A percentile compares a stretch with the other conserved stretches of the same genome.
Evolutionary conservation across 64 coral and sea anemone species (phyloP).

Genomic region (Stichodactyla helianthus): DNA sequence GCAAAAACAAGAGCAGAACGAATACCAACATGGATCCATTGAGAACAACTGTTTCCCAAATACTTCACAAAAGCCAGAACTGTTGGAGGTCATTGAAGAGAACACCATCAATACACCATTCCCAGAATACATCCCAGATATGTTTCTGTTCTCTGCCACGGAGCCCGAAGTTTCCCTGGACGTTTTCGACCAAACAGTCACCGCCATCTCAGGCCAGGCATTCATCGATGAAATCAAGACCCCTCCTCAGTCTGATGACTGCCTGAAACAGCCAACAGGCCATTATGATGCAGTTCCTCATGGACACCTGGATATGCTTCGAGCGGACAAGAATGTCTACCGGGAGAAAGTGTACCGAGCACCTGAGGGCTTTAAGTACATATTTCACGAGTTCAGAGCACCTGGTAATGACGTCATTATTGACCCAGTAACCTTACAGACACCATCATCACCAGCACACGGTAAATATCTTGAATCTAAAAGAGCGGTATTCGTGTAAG

Average conservation of each 20-base stretch:
- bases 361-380: neutral
- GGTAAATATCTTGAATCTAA: neutral
- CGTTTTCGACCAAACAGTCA: neutral
- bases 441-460: neutral
- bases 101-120: neutral
- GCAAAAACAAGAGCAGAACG: neutral
- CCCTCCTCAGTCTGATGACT: neutral
- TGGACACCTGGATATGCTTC: neutral
- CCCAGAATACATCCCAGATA: slow-evolving; percentile 1
- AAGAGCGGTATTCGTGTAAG: neutral
- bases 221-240: neutral
- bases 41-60: neutral
- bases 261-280: neutral
- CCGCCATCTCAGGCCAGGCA: neutral
- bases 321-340: neutral
- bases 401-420: slow-evolving; percentile 9
- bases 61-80: neutral
- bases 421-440: neutral
- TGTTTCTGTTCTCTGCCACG: neutral
- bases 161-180: neutral
- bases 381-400: neutral
- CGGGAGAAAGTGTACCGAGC: neutral
- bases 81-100: neutral
- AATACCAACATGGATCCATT: neutral
- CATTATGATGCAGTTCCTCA: neutral